These are phyloP conservation scores for Cryptophagus acutangulus DNA, from an alignment of 2,888 invertebrate genomes.

Conservation along the genomic window DNA sequence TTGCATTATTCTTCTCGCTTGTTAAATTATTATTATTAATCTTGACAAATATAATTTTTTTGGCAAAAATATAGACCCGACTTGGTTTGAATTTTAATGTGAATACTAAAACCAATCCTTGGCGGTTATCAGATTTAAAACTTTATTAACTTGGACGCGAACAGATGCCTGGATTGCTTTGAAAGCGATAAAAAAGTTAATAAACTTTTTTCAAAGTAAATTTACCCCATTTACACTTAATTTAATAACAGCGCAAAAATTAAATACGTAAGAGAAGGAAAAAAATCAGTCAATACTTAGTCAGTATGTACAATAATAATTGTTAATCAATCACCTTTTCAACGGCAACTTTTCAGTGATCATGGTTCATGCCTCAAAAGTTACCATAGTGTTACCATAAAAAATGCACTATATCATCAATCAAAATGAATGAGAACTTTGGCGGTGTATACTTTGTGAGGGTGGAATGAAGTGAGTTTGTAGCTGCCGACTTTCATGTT, in stretches of 20 bases:
- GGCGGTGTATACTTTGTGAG: conserved; percentile 19
- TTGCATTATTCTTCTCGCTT: background rate
- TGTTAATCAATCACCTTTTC: conserved; percentile 28
- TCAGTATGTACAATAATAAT: conserved; percentile 12
- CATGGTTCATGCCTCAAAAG: conserved; percentile 24
- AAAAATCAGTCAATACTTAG: too few species aligned
- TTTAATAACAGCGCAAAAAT: too few species aligned
- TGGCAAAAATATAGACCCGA: background rate
- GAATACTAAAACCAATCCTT: conserved; percentile 4
- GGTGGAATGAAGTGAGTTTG: conserved; percentile 20
- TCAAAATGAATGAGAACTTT: conserved; percentile 23
- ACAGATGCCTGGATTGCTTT: conserved; percentile 4
- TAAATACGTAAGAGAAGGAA: too few species aligned
- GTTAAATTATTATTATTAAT: too few species aligned
- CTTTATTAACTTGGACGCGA: conserved; percentile 3
- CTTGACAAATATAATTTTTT: conserved; percentile 3
- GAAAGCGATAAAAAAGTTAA: too few species aligned
- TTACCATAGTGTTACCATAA: conserved; percentile 23
- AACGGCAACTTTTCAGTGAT: conserved; percentile 14
- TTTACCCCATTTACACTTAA: too few species aligned
- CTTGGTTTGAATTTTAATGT: conserved; percentile 3
- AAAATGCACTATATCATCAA: conserved; percentile 27
- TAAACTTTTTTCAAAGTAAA: too few species aligned
- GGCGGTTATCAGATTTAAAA: conserved; percentile 5
- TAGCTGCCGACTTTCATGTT: conserved; percentile 25